Evolutionary conservation across 1,140 invertebrate genomes (phyloP).

Genomic region (Armadillidium nasatum): DNA sequence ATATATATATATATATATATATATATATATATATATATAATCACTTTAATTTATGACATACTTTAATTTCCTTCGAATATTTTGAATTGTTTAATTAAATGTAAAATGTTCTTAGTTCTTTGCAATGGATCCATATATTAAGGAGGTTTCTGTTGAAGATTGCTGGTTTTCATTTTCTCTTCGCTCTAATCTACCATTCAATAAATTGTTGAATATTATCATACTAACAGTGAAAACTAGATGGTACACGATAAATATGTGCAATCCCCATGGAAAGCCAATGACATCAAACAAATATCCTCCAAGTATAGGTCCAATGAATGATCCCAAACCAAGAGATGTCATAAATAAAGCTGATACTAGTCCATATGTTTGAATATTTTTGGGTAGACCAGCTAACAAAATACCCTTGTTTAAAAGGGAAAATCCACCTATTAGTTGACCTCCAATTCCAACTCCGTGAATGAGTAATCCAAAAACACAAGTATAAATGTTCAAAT

Average conservation of each 20-base stretch:
- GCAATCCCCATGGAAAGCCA: conserved; percentile 60
- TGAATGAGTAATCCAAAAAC: conserved; percentile 68
- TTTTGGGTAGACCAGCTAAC: conserved; percentile 67
- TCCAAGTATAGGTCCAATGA: conserved; percentile 71
- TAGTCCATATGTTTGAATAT: conserved; percentile 73
- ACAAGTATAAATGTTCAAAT: conserved; percentile 46
- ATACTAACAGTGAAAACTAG: not conserved
- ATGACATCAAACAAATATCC: conserved; percentile 69
- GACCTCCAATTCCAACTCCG: conserved; percentile 72
- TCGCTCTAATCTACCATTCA: too few species aligned
- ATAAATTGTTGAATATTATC: not conserved
- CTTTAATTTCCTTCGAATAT: too few species aligned
- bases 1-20: too few species aligned
- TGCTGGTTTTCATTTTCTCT: too few species aligned
- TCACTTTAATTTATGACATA: too few species aligned
- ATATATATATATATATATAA: too few species aligned
- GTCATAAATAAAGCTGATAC: conserved; percentile 81
- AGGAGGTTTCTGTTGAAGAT: too few species aligned
- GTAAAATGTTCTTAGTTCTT: too few species aligned
- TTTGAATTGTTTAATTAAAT: too few species aligned
- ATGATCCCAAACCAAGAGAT: conserved; percentile 76
- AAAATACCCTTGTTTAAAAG: conserved; percentile 70
- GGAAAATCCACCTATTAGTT: conserved; percentile 72
- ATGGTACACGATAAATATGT: not conserved
- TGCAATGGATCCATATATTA: too few species aligned